Base-by-base conservation (phyloP, 1,140 invertebrate species). In the Vollenhovia emeryi region DNA sequence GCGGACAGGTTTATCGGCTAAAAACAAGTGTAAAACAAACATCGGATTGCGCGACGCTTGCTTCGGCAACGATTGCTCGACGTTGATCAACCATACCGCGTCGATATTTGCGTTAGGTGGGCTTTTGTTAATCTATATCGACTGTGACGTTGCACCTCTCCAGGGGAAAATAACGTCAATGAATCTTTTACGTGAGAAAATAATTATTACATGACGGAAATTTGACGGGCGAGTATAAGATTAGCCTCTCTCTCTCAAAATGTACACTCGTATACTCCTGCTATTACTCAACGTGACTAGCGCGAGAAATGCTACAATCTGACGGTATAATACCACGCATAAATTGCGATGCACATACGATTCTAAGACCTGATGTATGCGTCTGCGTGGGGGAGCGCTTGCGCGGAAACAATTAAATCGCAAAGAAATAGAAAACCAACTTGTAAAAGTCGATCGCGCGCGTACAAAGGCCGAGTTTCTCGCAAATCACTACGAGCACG, bases 11-110 rank as follows among this genome's bases (percentile, higher is more conserved):
- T 82, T 73, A 82, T 71, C 66, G 78, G 24, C 71, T 71, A 71
- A 82, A 82, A 82, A 82, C 78, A 43, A 71, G 36, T n/a, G 13
- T 45, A 71, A 82, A 73, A 71, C 78, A 68, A 82, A 82, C 52
- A 57, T 30, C 18, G 48, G 66, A 43, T 73, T 43, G 78, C 40
- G 66, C 50, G 50, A 43, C 40, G 36, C 36, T 71, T 48, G 48
- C 48, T 45, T 43, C 50, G n/a, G 66, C 15, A 50, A 66, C 78
- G 36, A 57, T 57, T 55, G 78, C 24, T 69, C 64, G 27, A 33
- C 52, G 11, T 59, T 57, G 78, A 82, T 59, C 50, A 57, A 73
- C 11, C 4, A 11, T 57, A 30, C 7, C 50, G 48, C 24, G 24
- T 71, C 45, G 64, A 43, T 57, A 80, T 80, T 80, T 45, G 36